Conservation (phyloP, 2,113 vertebrate genomes). For the Barnardius zonarius region DNA sequence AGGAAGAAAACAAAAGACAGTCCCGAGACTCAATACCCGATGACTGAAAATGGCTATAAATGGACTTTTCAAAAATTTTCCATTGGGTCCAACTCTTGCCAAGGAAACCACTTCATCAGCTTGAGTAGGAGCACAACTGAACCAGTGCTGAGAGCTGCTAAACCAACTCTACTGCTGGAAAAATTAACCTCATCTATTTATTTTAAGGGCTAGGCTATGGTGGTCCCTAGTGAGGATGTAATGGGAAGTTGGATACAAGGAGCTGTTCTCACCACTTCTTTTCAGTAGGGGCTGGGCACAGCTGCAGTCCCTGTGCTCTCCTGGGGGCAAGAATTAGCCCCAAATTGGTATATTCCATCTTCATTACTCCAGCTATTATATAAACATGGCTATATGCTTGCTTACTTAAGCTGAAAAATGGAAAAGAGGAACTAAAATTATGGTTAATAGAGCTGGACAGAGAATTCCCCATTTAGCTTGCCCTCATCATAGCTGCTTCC, state of each 20-base stretch:
- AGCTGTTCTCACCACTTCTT: slow-evolving; percentile 13
- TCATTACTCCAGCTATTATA: slow-evolving; percentile 59
- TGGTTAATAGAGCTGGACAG: slow-evolving; percentile 31
- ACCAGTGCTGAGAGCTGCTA: not conserved
- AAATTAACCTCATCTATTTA: slow-evolving; percentile 39
- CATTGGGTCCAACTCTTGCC: not conserved
- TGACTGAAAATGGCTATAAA: not conserved
- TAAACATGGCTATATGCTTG: slow-evolving; percentile 51
- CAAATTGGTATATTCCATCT: slow-evolving; percentile 62
- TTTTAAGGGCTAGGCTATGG: slow-evolving; percentile 1
- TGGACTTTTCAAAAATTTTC: not conserved
- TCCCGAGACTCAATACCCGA: not conserved
- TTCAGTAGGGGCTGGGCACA: not conserved
- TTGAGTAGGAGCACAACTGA: not conserved
- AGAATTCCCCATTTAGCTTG: slow-evolving; percentile 4
- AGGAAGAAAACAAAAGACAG: not conserved
- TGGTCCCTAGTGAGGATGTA: slow-evolving; percentile 23
- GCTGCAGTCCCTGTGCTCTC: slow-evolving; percentile 36
- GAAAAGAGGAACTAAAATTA: slow-evolving; percentile 55
- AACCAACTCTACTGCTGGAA: slow-evolving; percentile 3
- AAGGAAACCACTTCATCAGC: not conserved
- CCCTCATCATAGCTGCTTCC: not conserved
- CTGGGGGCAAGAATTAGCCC: slow-evolving; percentile 51
- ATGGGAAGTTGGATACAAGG: slow-evolving; percentile 18
- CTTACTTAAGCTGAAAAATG: slow-evolving; percentile 59